Conservation (phyloP, 2,888 invertebrate genomes). For the Dicycla oo region DNA sequence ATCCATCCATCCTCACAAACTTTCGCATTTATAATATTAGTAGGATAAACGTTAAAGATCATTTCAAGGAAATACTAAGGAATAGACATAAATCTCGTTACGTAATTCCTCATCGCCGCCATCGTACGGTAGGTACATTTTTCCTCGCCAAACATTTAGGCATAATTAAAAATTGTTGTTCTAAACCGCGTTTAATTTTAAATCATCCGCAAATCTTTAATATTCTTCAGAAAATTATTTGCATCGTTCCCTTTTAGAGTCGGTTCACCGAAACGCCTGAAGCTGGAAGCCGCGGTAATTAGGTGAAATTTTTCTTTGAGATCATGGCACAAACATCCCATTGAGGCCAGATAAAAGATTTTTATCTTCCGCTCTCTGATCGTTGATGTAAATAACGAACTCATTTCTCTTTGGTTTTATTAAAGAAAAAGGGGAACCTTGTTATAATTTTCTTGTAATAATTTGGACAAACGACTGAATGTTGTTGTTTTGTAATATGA, state of each 20-base stretch:
- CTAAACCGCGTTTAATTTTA: conserved; percentile 61
- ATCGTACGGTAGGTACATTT: conserved; percentile 7
- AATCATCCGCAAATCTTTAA: conserved; percentile 67
- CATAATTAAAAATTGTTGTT: conserved; percentile 56
- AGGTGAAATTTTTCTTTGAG: conserved; percentile 82
- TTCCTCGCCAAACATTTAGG: conserved; percentile 33
- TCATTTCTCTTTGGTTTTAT: conserved; percentile 76
- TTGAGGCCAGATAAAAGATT: conserved; percentile 84
- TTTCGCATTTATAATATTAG: too few relatives aligned
- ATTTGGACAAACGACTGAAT: conserved; percentile 52
- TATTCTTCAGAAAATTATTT: conserved; percentile 70
- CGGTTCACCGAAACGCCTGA: conserved; percentile 65
- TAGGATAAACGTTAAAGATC: too few relatives aligned
- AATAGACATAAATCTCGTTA: background rate
- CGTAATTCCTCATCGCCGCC: background rate
- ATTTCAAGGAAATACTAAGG: background rate
- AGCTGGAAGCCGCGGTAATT: conserved; percentile 80
- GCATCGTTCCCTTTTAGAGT: conserved; percentile 71
- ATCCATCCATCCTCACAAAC: too few relatives aligned
- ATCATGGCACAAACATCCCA: conserved; percentile 83
- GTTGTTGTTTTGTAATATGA: conserved; percentile 57
- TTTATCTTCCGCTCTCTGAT: conserved; percentile 78
- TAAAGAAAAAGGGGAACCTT: conserved; percentile 66
- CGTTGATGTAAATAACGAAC: conserved; percentile 84
- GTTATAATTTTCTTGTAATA: conserved; percentile 66